These are phyloP conservation scores for Ceratothoa steindachneri DNA, from an alignment of 2,888 invertebrate genomes.

Conservation along the genomic window DNA sequence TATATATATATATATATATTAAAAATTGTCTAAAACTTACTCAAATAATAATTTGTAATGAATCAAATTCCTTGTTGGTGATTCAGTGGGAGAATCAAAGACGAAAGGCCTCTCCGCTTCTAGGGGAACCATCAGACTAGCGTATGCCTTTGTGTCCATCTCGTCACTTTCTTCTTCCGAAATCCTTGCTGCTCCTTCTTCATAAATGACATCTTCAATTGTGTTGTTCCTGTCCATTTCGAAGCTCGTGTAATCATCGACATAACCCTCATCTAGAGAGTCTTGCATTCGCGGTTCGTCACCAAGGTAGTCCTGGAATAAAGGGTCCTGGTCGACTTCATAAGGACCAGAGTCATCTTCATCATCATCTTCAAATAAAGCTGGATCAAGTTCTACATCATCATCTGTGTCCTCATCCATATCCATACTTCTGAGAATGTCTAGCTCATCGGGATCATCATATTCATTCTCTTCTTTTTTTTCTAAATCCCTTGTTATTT, in stretches of 20 bases:
- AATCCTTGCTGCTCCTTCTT: not conserved
- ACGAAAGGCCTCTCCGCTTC: no score
- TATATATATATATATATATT: constrained; percentile 1
- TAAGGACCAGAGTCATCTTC: not conserved
- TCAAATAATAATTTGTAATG: no score
- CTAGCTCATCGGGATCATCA: no score
- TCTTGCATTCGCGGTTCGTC: not conserved
- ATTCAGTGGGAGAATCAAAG: no score
- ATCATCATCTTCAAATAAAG: not conserved
- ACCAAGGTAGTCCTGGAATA: not conserved
- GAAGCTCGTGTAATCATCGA: constrained; percentile 6
- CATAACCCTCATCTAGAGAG: not conserved
- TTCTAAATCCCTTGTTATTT: not conserved
- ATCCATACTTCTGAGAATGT: not conserved
- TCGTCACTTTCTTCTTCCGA: not conserved
- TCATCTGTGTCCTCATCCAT: not conserved
- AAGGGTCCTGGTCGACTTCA: not conserved
- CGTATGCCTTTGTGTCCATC: no score
- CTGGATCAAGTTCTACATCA: not conserved
- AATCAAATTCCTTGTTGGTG: no score
- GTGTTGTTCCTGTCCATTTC: not conserved
- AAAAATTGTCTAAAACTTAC: no score
- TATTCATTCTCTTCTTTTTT: not conserved
- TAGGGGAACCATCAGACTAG: no score
- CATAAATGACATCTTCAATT: not conserved